These are phyloP conservation scores for Eupithecia subfuscata DNA, from an alignment of 2,888 invertebrate species.

Conservation along the genomic window DNA sequence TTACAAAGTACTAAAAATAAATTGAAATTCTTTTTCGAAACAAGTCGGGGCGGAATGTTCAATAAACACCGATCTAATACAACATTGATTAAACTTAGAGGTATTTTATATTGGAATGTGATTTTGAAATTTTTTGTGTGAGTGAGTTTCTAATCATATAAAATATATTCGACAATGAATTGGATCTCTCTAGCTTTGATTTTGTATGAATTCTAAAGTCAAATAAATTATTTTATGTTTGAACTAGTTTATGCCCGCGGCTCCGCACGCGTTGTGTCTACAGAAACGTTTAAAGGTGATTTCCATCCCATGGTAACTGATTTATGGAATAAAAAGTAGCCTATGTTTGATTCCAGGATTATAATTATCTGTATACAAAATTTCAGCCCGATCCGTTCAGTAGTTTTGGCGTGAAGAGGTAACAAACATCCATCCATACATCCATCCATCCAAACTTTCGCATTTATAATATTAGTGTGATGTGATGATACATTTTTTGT, in stretches of 20 bases:
- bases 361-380: too few species aligned
- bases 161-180: slow-evolving; percentile 4
- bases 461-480: too few species aligned
- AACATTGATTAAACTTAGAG: slow-evolving; percentile 4
- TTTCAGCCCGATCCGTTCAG: too few species aligned
- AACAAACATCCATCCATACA: too few species aligned
- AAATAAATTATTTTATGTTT: not conserved
- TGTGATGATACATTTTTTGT: slow-evolving; percentile 2
- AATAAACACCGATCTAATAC: slow-evolving; percentile 12
- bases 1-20: slow-evolving; percentile 10
- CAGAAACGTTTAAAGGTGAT: too few species aligned
- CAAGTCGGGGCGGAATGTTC: slow-evolving; percentile 9
- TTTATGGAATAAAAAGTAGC: too few species aligned
- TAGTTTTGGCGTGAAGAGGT: too few species aligned
- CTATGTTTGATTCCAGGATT: too few species aligned
- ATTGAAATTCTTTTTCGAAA: slow-evolving; percentile 12
- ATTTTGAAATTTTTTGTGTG: slow-evolving; percentile 9
- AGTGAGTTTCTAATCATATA: not conserved
- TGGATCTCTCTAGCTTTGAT: not conserved
- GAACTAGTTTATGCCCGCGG: too few species aligned
- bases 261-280: too few species aligned
- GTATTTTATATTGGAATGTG: slow-evolving; percentile 1
- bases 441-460: too few species aligned
- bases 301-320: too few species aligned
- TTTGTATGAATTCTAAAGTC: not conserved